phyloP scores from a whole-genome alignment of 2,113 vertebrate genomes.

The Chloropsis cyanopogon region DNA sequence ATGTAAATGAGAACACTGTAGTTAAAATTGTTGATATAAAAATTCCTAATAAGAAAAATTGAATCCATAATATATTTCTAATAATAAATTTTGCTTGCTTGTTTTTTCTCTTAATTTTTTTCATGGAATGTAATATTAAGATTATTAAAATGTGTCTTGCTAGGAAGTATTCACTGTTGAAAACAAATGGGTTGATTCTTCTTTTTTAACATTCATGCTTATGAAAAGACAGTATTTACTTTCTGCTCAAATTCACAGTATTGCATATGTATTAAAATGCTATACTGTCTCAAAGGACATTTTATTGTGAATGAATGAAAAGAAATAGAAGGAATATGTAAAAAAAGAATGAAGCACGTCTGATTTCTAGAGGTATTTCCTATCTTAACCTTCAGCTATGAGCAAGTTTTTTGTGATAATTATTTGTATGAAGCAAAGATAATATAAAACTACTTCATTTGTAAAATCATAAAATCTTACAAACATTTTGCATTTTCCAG shows the following conservation, averaged over 20 bases:
- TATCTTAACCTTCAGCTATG: background rate
- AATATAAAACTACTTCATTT: background rate
- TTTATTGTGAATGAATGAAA: background rate
- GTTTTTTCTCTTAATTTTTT: background rate
- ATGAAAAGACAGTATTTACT: background rate
- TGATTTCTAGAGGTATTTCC: background rate
- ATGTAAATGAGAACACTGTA: background rate
- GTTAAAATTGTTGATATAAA: background rate
- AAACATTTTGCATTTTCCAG: background rate
- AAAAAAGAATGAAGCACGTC: background rate
- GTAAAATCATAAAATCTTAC: background rate
- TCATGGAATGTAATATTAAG: background rate
- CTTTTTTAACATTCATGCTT: background rate
- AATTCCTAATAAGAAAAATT: background rate
- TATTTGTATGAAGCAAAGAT: background rate
- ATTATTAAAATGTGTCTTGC: background rate
- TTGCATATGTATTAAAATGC: background rate
- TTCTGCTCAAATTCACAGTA: background rate
- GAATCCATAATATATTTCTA: background rate
- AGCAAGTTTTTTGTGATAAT: background rate
- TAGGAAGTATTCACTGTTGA: background rate
- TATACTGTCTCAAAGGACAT: background rate
- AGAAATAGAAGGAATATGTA: background rate
- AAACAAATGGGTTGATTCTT: background rate
- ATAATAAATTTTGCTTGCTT: background rate